These are phyloP conservation scores for Malacoctenus gilli DNA, from an alignment of 2,797 vertebrate species.

Conservation along the genomic window DNA sequence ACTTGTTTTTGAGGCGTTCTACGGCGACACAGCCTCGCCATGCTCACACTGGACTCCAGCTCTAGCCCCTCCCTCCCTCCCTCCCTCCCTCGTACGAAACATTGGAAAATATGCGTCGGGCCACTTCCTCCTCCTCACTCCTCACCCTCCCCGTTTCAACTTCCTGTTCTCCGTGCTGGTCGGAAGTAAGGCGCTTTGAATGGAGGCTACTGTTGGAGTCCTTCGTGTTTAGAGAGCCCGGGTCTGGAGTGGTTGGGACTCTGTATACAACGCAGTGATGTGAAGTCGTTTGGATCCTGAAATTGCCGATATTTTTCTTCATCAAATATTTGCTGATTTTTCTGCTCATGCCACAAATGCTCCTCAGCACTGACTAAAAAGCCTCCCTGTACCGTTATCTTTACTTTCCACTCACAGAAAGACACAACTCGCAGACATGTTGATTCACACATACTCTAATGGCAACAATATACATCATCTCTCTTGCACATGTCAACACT, in stretches of 20 bases:
- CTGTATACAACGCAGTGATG: no score
- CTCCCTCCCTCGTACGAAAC: conserved; percentile 36
- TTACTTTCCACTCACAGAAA: not conserved
- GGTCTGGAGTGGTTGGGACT: no score
- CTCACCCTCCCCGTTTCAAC: conserved; percentile 55
- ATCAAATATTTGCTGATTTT: no score
- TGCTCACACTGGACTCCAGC: conserved; percentile 19
- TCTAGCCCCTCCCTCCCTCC: conserved; percentile 36
- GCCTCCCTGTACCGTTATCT: no score
- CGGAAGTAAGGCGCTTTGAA: conserved; percentile 55
- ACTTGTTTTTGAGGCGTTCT: conserved; percentile 1
- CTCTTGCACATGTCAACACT: conserved; percentile 3
- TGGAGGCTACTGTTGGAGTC: conserved; percentile 12
- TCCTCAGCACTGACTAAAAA: no score
- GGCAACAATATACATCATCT: not conserved
- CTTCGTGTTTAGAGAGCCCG: no score
- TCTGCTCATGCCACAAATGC: no score
- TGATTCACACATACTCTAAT: not conserved
- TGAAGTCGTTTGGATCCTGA: no score
- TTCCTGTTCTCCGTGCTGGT: conserved; percentile 74
- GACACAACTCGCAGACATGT: not conserved
- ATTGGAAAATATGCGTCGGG: conserved; percentile 77
- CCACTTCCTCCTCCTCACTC: conserved; percentile 64
- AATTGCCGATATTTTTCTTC: no score
- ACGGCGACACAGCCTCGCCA: conserved; percentile 11